phyloP scores from a whole-genome alignment of 2,797 vertebrate genomes.

The Miichthys miiuy region DNA sequence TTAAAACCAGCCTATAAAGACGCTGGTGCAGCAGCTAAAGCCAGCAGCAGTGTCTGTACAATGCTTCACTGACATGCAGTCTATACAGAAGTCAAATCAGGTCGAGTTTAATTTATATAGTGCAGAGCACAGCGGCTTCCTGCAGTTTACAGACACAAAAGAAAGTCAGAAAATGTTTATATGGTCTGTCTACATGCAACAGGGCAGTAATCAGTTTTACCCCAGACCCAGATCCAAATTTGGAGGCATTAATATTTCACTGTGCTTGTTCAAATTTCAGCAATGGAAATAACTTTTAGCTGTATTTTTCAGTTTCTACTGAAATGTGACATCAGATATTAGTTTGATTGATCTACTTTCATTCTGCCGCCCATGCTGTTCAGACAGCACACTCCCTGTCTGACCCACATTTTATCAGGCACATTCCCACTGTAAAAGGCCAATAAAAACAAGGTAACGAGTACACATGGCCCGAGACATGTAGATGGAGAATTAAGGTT shows the following conservation, averaged over 20 bases:
- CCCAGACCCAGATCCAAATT: background rate
- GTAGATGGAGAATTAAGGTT: background rate
- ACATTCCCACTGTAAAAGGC: background rate
- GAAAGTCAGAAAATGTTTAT: background rate
- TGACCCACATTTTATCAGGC: conserved; percentile 20
- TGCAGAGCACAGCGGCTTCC: background rate
- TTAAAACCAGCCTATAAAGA: conserved; percentile 30
- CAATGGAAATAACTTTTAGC: background rate
- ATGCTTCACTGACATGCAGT: conserved; percentile 1
- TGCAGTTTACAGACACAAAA: background rate
- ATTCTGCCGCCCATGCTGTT: conserved; percentile 7
- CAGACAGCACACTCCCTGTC: background rate
- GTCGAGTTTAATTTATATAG: background rate
- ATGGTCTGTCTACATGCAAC: background rate
- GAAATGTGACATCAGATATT: background rate
- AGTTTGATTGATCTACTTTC: background rate
- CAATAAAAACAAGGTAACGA: background rate
- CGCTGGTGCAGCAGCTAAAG: conserved; percentile 16
- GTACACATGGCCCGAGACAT: background rate
- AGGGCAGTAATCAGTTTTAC: background rate
- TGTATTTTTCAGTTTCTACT: background rate
- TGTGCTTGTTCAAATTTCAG: background rate
- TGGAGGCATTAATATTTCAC: background rate
- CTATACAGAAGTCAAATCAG: conserved; percentile 11
- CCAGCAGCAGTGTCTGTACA: conserved; percentile 1